Base-by-base conservation (phyloP, 2,113 vertebrate genomes). In the Mionectes macconnelli region DNA sequence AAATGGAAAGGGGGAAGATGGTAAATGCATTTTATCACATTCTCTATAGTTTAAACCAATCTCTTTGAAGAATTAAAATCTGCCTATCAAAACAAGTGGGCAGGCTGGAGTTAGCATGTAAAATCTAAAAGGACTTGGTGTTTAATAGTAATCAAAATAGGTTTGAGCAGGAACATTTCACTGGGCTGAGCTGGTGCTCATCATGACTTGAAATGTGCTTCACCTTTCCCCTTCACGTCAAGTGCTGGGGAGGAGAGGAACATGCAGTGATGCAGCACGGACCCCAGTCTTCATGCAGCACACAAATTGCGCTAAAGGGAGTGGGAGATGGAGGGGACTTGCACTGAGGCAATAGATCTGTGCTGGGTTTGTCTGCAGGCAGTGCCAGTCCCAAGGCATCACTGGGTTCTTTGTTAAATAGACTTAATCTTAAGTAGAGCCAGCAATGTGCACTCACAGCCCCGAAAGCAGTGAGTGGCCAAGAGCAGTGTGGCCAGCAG, bases 391-490 rank as follows among this genome's bases (percentile, higher is more conserved):
- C n/a, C 15, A 0, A 5, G 49, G 35, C 25, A 56, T 30, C 18
- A 19, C 1, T 56, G 40, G 27, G 27, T 52, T 75, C 37, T 70
- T 88, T 23, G 5, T 52, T 83, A 70, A 66, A n/a, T 62, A 64
- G 52, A 15, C 37, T 44, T 90, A 60, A 50, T 12, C 20, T 67
- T 62, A 42, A 28, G 19, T 52, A 49, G 56, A 52, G 25, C 30
- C 2, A 10, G 19, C 47, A 55, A 3, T 17, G 14, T 66, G 40
- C 2, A 4, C 15, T 3, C 1, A 1, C 42, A 50, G 39, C 24
- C 44, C 28, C 42, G 56, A 77, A 49, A 49, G n/a, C n/a, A n/a
- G n/a, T n/a, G n/a, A n/a, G n/a, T n/a, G n/a, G n/a, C n/a, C n/a
- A 63, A 70, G 55, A 56, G 31, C 56, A 49, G 10, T 31, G 35